These are phyloP conservation scores for Odontothrips loti DNA, from an alignment of 2,888 invertebrate genomes.

Conservation along the genomic window DNA sequence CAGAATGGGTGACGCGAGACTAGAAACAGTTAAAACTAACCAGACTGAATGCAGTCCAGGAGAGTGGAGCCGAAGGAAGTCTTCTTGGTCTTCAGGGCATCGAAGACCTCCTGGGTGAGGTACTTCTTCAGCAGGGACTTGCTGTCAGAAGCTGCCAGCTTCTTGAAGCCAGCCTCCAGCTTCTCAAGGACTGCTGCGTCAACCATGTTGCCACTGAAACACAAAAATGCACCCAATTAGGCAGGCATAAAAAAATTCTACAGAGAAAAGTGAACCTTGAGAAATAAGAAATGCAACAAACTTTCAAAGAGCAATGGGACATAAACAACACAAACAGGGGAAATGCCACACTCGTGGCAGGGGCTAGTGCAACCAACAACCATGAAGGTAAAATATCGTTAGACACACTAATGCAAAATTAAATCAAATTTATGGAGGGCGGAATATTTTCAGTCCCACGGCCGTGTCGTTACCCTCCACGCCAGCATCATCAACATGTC, in stretches of 20 bases:
- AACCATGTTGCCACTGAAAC: conserved; percentile 61
- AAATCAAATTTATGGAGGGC: too few species aligned
- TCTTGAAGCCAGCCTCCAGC: conserved; percentile 85
- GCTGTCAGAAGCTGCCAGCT: conserved; percentile 82
- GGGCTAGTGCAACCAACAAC: too few species aligned
- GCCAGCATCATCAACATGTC: too few species aligned
- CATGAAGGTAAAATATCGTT: too few species aligned
- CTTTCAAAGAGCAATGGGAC: too few species aligned
- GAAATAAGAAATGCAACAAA: too few species aligned
- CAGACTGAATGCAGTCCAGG: conserved; percentile 92
- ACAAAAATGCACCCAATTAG: neutral
- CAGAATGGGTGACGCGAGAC: neutral
- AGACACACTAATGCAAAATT: too few species aligned
- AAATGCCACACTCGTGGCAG: too few species aligned
- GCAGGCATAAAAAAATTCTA: too few species aligned
- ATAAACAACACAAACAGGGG: too few species aligned
- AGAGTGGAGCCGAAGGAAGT: conserved; percentile 90
- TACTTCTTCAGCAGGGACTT: conserved; percentile 96
- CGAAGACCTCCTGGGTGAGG: conserved; percentile 86
- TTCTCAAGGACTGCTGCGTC: conserved; percentile 87
- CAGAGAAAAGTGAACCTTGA: neutral
- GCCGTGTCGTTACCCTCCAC: too few species aligned
- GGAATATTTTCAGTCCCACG: too few species aligned
- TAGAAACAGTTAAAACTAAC: conserved; percentile 49
- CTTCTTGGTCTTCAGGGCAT: conserved; percentile 86